Base-by-base conservation (phyloP, 2,797 vertebrate species). In the Sebastes vulpes region DNA sequence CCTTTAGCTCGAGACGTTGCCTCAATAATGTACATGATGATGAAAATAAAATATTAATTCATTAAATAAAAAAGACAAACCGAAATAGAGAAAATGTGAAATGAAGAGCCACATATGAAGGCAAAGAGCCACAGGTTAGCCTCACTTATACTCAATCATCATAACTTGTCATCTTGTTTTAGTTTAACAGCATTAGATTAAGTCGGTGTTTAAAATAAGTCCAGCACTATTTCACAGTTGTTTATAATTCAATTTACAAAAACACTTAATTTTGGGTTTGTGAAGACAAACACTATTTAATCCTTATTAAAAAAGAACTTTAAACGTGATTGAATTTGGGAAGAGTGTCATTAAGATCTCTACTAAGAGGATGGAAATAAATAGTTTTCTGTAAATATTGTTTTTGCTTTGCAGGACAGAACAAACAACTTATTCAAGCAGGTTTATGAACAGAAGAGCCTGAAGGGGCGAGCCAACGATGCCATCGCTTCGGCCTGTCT, bases 371-470 rank as follows among this genome's bases (percentile, higher is more conserved):
- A 48, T n/a, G 0, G 5, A 32, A n/a, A 31, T 50, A 18, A 56
- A 25, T 1, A 5, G 5, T 11, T 58, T 28, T 18, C 23, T 67
- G 18, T 71, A 14, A 78, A 58, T 3, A 0, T 1, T 75, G 21
- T 26, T 54, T 81, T 72, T 5, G 3, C 25, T 59, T 23, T 35
- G 60, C 95, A 99, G 99, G 99, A 99, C 96, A 97, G 99, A 95
- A 99, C 99, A 88, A 99, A 99, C 96, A 99, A 99, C 96, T 96
- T 99, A 95, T 99, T 99, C 95, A 99, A 99, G 91, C 99, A 99
- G 96, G 98, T 99, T 63, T 99, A 99, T 81, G 99, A 99, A 87
- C 99, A 99, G 91, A 99, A 99, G 95, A 99, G 98, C 92, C 96
- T 99, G 87, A 99, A 99, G 93, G 99, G 99, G 10, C 96, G 99